These are phyloP conservation scores for Caenorhabditis becei DNA, from an alignment of 2,888 invertebrate genomes.

Conservation along the genomic window DNA sequence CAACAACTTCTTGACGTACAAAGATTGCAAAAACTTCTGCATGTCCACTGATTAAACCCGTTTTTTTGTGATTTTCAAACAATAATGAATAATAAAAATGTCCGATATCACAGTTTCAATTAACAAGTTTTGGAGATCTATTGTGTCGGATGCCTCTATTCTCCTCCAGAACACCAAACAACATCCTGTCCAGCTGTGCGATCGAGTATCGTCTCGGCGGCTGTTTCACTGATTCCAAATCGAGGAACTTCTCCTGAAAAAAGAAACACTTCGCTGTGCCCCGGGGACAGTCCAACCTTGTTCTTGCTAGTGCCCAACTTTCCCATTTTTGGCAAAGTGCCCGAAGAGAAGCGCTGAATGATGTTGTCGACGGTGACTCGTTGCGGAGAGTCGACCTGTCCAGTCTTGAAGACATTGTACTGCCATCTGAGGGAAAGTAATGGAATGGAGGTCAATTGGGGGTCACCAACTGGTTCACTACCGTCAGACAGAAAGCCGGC, in stretches of 20 bases:
- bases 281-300: slow-evolving; percentile 25
- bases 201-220: slow-evolving; percentile 50
- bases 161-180: slow-evolving; percentile 37
- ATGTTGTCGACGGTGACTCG: slow-evolving; percentile 79
- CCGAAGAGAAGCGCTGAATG: slow-evolving; percentile 64
- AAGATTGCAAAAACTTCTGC: slow-evolving; percentile 74
- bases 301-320: slow-evolving; percentile 36
- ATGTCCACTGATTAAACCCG: slow-evolving; percentile 39
- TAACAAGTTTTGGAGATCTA: slow-evolving; percentile 51
- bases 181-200: slow-evolving; percentile 55
- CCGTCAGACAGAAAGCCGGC: slow-evolving; percentile 79
- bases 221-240: slow-evolving; percentile 31
- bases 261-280: neutral
- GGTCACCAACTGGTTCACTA: slow-evolving; percentile 62
- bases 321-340: slow-evolving; percentile 53
- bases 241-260: slow-evolving; percentile 43
- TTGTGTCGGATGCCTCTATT: slow-evolving; percentile 34
- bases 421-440: slow-evolving; percentile 72
- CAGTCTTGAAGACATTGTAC: slow-evolving; percentile 81
- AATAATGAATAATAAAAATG: neutral
- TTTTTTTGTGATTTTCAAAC: slow-evolving; percentile 22
- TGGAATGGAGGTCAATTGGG: neutral
- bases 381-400: slow-evolving; percentile 75
- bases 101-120: neutral
- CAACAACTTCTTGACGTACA: slow-evolving; percentile 76